These are phyloP conservation scores for Mugil cephalus DNA, from an alignment of 2,113 vertebrate species.

Conservation along the genomic window DNA sequence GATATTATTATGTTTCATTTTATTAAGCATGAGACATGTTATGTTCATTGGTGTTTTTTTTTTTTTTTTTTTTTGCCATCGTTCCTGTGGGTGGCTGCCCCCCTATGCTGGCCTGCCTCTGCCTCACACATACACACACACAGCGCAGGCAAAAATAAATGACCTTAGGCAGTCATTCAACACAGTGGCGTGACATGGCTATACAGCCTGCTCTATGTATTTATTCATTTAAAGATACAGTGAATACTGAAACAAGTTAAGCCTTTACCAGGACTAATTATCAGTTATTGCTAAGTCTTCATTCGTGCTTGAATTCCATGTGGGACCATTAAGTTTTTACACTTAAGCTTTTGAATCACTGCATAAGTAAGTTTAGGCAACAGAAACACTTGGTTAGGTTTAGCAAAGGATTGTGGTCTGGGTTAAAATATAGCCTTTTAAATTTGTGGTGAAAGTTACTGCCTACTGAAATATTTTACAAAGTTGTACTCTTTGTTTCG, in stretches of 20 bases:
- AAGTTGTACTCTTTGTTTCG: too few species aligned
- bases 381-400: too few species aligned
- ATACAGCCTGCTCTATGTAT: conserved; percentile 18
- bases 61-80: conserved; percentile 36
- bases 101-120: conserved; percentile 27
- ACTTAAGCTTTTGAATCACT: too few species aligned
- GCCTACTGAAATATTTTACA: too few species aligned
- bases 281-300: not conserved
- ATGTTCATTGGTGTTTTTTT: too few species aligned
- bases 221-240: conserved; percentile 15
- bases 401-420: too few species aligned
- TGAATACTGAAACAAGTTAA: not conserved
- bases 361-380: too few species aligned
- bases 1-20: conserved; percentile 6
- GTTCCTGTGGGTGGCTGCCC: conserved; percentile 22
- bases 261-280: not conserved
- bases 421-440: too few species aligned
- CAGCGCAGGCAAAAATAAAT: conserved; percentile 62
- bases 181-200: conserved; percentile 22
- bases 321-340: too few species aligned
- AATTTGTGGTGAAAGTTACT: too few species aligned
- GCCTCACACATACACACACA: conserved; percentile 8
- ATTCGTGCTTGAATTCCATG: not conserved
- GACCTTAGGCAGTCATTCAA: conserved; percentile 59
- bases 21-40: conserved; percentile 39